Base-by-base conservation (phyloP, 2,797 vertebrate species). In the Notamacropus eugenii region DNA sequence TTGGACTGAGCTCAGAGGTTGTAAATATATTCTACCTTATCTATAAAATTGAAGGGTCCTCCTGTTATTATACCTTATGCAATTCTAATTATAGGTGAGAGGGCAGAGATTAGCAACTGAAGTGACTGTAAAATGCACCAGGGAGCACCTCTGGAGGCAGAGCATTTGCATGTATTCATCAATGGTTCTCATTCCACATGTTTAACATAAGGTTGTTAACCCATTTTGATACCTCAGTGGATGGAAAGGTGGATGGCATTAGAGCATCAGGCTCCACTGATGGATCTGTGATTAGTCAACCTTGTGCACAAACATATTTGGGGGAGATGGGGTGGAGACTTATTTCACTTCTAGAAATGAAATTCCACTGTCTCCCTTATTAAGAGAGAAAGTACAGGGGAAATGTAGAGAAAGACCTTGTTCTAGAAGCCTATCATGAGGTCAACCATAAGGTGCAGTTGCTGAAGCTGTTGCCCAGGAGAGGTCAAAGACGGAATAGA, bases 21-120 rank as follows among this genome's bases (percentile, higher is more conserved):
- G n/a, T 27, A 94, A 56, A 91, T 59, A 74, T 3, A 90, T 91
- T 91, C 58, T 46, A 90, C 62, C n/a, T 28, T 92, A 14, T 55
- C 50, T 97, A 90, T 50, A 93, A 96, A 95, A 96, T 1, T 27
- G 57, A 92, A 97, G 67, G 55, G 11, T 58, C 87, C 56, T 96
- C 40, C 46, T 59, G 55, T 92, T 59, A 57, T 40, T 57, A 29
- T 29, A 13, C 5, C 57, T 90, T 93, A 50, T 90, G 54, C 92
- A 62, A 67, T 0, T 22, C 5, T 95, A 62, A 58, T 27, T 95
- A 46, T n/a, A 90, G 55, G 94, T 95, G 46, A 92, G 27, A 90
- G 40, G 90, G 40, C 95, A 95, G 91, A 22, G 67, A 50, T 29
- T 55, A 62, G n/a, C 34, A 87, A 90, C 58, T 96, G 96, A 93